phyloP scores from a whole-genome alignment of 2,888 invertebrate genomes.

The Homarus gammarus region DNA sequence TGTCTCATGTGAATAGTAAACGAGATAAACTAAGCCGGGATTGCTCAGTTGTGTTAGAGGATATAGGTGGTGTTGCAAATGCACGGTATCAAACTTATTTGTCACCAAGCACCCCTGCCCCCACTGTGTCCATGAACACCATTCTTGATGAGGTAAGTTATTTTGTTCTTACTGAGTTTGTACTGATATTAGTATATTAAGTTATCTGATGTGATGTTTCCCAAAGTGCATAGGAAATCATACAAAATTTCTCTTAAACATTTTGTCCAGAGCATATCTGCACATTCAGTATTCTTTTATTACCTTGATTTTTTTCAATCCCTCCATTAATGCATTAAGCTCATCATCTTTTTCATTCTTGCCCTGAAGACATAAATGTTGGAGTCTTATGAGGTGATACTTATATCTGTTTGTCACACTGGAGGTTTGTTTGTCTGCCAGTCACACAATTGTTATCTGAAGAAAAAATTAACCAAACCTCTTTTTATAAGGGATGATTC shows the following conservation, averaged over 20 bases:
- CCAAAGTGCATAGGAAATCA: neutral
- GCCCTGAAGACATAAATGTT: too few species aligned
- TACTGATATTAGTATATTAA: neutral
- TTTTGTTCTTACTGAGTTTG: neutral
- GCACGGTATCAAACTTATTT: constrained; percentile 45
- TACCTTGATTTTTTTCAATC: too few species aligned
- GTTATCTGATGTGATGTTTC: neutral
- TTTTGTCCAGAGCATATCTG: neutral
- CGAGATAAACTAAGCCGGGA: constrained; percentile 56
- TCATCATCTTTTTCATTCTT: too few species aligned
- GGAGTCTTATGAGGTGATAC: too few species aligned
- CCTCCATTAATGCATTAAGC: too few species aligned
- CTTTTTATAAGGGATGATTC: too few species aligned
- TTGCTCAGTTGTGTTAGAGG: constrained; percentile 60
- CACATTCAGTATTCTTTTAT: neutral
- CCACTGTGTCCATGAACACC: constrained; percentile 3
- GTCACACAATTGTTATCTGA: too few species aligned
- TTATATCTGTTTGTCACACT: too few species aligned
- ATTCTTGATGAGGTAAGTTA: constrained; percentile 24
- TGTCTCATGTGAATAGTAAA: constrained; percentile 11
- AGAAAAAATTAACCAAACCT: too few species aligned
- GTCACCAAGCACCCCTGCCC: constrained; percentile 24
- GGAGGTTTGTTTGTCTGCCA: too few species aligned
- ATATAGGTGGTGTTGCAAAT: constrained; percentile 56
- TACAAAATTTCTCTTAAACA: neutral